A percentile compares a stretch with the other conserved stretches of the same genome.
Conservation (phyloP, 2,113 vertebrate species). For the Nestor notabilis region DNA sequence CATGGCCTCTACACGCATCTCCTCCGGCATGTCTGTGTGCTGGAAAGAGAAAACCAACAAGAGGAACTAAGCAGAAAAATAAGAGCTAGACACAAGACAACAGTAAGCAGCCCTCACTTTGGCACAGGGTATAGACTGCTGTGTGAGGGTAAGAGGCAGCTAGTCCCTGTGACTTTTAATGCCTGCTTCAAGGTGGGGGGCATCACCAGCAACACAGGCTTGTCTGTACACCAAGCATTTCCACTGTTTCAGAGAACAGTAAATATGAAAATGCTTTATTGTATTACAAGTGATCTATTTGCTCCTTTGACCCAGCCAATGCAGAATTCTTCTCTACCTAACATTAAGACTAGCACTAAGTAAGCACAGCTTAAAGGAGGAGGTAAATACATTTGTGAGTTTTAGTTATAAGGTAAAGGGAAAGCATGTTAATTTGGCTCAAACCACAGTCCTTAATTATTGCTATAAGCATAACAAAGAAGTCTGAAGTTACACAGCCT, state of each 20-base stretch:
- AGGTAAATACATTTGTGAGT: not conserved
- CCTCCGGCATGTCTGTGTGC: constrained; percentile 97
- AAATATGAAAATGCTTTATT: not conserved
- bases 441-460: not conserved
- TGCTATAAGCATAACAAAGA: not conserved
- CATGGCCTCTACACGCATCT: constrained; percentile 97
- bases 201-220: not conserved
- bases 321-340: not conserved
- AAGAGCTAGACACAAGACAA: not conserved
- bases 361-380: not conserved
- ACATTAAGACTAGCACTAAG: not conserved
- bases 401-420: not conserved
- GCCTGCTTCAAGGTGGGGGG: not conserved
- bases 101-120: not conserved
- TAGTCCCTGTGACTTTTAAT: not conserved
- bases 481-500: not conserved
- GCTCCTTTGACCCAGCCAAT: not conserved
- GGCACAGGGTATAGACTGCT: not conserved
- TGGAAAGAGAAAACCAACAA: constrained; percentile 55
- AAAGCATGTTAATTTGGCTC: not conserved
- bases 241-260: not conserved
- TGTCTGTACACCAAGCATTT: not conserved
- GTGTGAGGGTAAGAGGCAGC: not conserved
- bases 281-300: not conserved
- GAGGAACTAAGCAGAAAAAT: not conserved